phyloP scores from a whole-genome alignment of 37 sponge, comb jelly and placozoan genomes.

The Theonella swinhoei region DNA sequence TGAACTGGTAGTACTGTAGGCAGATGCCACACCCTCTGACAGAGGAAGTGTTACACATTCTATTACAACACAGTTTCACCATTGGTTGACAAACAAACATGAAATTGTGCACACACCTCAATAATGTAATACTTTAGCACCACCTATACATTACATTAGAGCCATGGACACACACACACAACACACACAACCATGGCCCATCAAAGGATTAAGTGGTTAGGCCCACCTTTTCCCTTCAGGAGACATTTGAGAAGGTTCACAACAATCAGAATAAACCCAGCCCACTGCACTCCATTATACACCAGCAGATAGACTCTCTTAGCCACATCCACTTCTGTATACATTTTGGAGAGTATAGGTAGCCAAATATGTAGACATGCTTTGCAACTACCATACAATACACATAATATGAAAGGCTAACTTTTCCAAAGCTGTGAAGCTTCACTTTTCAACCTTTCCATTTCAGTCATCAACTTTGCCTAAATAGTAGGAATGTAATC shows the following conservation, averaged over 20 bases:
- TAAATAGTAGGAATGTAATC: background rate
- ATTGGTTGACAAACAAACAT: no score
- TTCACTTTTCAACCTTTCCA: background rate
- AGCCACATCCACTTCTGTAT: constrained; percentile 13
- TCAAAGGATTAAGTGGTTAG: no score
- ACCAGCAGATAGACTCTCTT: constrained; percentile 52
- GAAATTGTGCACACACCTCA: no score
- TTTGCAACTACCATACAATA: no score
- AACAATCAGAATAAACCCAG: constrained; percentile 56
- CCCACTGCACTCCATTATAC: constrained; percentile 70
- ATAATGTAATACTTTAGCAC: no score
- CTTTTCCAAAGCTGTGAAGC: background rate
- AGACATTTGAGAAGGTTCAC: constrained; percentile 29
- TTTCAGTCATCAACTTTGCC: background rate
- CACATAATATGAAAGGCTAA: background rate
- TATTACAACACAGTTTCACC: no score
- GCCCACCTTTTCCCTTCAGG: constrained; percentile 42
- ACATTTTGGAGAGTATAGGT: no score
- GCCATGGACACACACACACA: no score
- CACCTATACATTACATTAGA: no score
- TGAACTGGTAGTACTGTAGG: constrained; percentile 56
- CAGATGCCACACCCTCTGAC: constrained; percentile 40
- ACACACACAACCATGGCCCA: no score
- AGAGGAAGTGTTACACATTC: no score
- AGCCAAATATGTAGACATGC: no score